Evolutionary conservation across 2,888 invertebrate species (phyloP).

Genomic region (Eurois occulta): DNA sequence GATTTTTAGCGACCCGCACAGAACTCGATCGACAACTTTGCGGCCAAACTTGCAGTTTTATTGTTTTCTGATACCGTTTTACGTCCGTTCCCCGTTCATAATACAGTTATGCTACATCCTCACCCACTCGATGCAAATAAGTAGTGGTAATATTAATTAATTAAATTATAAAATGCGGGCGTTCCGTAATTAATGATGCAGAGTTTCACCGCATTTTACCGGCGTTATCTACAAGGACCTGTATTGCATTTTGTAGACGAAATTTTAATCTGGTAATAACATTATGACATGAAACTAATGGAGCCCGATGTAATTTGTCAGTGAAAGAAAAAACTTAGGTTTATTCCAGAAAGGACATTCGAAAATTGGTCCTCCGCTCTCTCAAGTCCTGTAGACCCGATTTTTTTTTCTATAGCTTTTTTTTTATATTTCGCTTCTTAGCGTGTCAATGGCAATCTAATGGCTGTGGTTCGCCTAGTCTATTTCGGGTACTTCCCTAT

Average conservation of each 20-base stretch:
- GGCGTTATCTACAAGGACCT: not conserved
- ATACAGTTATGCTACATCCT: constrained; percentile 49
- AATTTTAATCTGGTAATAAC: not conserved
- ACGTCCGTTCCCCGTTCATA: constrained; percentile 29
- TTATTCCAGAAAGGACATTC: not conserved
- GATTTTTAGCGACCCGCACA: not conserved
- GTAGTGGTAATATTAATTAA: constrained; percentile 41
- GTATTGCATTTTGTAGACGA: not conserved
- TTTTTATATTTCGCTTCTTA: too few relatives aligned
- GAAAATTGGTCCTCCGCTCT: not conserved
- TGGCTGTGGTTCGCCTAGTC: not conserved
- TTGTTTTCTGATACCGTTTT: constrained; percentile 39
- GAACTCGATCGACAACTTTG: constrained; percentile 12
- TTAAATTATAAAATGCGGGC: constrained; percentile 38
- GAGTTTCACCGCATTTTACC: constrained; percentile 1
- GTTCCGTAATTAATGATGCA: constrained; percentile 30
- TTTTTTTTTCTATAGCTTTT: not conserved
- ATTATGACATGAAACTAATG: not conserved
- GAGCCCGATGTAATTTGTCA: too few relatives aligned
- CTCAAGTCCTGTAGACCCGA: too few relatives aligned
- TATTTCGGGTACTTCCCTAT: not conserved
- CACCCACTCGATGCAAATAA: constrained; percentile 26
- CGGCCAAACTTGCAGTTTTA: constrained; percentile 37
- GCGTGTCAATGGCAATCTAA: too few relatives aligned
- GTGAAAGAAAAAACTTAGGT: not conserved